Evolutionary conservation across 2,113 vertebrate genomes (phyloP), one percentile per base, ranked within the genome.

Genomic region (Anthoscopus minutus): DNA sequence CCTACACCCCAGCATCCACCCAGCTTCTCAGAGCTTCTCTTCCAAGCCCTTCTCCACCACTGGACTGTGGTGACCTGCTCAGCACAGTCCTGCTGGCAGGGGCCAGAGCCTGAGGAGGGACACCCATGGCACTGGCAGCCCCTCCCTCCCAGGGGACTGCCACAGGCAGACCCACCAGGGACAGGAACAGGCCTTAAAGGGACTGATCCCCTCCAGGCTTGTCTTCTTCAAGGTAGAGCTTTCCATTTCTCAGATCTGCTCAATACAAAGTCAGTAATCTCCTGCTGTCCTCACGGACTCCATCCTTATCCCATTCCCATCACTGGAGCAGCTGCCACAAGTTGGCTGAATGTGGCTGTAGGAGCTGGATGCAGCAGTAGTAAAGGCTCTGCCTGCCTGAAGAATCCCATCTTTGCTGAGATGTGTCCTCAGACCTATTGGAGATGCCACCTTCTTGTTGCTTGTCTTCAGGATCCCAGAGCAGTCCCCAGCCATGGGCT

Each of bases 281-380:
- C 64, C 35, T 1, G 0, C 17, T 3, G 1, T 48, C 50, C 27
- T 79, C 45, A 13, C 5, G 50, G 62, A 38, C 76, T 88, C 35
- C 0, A 1, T 58, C 60, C 71, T 86, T 0, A 0, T 37, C 64
- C 53, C 44, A 0, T 14, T 21, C 8, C 13, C 23, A 2, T 7
- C 44, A 4, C 21, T 2, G 6, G 35, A 28, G 37, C 1, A 0
- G 45, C 81, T 58, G 58, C 19, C 35, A 11, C 3, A 0, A 25
- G 33, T 15, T 3, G 0, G 30, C 10, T 27, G 50, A 35, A 4
- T 1, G 8, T 28, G 76, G 61, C n/a, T 37, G 38, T 22, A 11
- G 89, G 60, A 60, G 45, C 23, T 77, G 66, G 61, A 13, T 25
- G n/a, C 35, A 74, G 35, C 4, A 19, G 25, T 33, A 40, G 38